Evolutionary conservation across 2,797 vertebrate species (phyloP).

Genomic region (Hapalemur alaotrensis): DNA sequence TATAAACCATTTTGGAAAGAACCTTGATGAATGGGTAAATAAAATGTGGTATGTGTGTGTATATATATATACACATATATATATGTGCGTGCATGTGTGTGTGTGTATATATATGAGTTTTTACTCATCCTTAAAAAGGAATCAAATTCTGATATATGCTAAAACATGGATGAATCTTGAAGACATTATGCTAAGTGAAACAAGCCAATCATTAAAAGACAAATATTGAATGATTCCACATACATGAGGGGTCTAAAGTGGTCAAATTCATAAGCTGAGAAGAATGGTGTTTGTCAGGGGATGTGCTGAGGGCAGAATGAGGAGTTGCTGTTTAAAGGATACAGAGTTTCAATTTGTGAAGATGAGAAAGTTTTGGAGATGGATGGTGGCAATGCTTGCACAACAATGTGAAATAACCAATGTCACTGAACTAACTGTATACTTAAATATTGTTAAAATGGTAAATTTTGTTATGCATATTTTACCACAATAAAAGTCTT

Average conservation of each 20-base stretch:
- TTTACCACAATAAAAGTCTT: constrained; percentile 22
- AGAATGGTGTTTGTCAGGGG: background rate
- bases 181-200: background rate
- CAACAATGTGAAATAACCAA: background rate
- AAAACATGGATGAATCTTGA: background rate
- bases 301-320: background rate
- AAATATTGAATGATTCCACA: background rate
- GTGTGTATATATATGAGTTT: background rate
- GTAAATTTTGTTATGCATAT: background rate
- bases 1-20: background rate
- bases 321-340: background rate
- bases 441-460: background rate
- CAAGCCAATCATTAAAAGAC: background rate
- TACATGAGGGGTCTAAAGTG: background rate
- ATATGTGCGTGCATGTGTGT: too few species aligned
- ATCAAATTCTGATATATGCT: background rate
- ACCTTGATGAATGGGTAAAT: background rate
- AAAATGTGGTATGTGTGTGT: background rate
- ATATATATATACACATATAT: background rate
- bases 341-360: background rate
- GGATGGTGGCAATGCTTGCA: background rate
- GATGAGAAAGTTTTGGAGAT: background rate
- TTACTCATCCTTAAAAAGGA: constrained; percentile 14
- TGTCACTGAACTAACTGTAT: background rate
- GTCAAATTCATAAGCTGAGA: background rate